phyloP scores from a whole-genome alignment of 1,140 invertebrate species.

The Polypedilum pembai region DNA sequence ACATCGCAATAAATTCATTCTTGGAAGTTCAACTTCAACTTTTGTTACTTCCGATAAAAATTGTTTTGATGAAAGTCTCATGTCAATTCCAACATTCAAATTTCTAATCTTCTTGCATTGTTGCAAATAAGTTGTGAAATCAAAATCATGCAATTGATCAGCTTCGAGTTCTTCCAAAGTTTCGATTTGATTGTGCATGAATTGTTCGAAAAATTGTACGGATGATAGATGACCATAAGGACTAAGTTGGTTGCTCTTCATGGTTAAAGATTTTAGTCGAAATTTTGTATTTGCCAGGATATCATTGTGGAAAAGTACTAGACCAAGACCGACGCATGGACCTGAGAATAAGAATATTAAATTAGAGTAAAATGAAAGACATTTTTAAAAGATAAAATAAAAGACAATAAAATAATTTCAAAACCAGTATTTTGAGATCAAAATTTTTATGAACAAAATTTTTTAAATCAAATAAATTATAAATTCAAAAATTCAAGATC shows the following conservation, averaged over 20 bases:
- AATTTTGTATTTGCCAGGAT: not conserved
- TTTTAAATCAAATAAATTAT: too few relatives aligned
- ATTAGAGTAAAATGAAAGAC: too few relatives aligned
- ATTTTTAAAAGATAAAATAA: too few relatives aligned
- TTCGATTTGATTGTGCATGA: not conserved
- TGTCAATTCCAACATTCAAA: not conserved
- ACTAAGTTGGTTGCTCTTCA: not conserved
- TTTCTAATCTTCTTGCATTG: not conserved
- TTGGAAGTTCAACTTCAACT: not conserved
- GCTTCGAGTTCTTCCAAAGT: not conserved
- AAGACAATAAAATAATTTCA: too few relatives aligned
- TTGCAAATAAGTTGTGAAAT: not conserved
- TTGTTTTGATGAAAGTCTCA: not conserved
- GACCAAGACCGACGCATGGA: not conserved
- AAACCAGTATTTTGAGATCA: too few relatives aligned
- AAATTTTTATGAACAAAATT: too few relatives aligned
- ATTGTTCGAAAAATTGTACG: not conserved
- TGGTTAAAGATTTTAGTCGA: not conserved
- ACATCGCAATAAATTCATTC: not conserved
- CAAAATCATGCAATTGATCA: not conserved
- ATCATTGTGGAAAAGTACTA: not conserved
- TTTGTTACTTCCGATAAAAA: not conserved
- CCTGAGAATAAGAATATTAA: not conserved
- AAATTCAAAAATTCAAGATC: too few relatives aligned
- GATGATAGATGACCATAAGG: not conserved